Conservation (phyloP, 1,140 invertebrate species). For the Aleiodes sp. region DNA sequence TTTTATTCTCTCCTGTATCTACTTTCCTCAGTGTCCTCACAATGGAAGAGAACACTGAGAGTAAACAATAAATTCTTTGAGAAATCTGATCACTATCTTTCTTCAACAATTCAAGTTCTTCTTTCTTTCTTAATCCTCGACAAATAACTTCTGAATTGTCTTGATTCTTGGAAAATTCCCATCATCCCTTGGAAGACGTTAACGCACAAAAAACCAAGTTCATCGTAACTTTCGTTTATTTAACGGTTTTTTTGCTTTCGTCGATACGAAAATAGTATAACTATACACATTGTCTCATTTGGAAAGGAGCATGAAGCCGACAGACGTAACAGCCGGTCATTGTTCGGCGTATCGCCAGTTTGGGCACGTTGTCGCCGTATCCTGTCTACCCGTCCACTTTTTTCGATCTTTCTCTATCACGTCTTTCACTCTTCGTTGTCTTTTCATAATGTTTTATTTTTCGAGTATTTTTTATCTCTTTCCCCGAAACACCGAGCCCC, state of each 20-base stretch:
- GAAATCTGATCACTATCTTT: no score
- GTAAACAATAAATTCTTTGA: no score
- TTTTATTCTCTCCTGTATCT: neutral
- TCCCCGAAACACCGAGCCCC: neutral
- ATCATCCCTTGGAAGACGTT: neutral
- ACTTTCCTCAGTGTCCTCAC: neutral
- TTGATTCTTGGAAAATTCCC: neutral
- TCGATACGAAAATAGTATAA: neutral
- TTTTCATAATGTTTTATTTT: slow-evolving; percentile 6
- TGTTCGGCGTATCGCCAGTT: slow-evolving; percentile 40
- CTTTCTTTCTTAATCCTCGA: neutral
- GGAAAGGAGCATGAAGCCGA: slow-evolving; percentile 27
- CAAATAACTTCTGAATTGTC: neutral
- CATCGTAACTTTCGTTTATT: slow-evolving; percentile 6
- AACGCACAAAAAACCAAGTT: neutral
- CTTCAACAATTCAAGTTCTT: no score
- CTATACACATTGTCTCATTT: slow-evolving; percentile 24
- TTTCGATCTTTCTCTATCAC: neutral
- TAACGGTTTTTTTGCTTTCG: neutral
- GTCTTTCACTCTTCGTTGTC: neutral
- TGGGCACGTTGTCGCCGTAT: slow-evolving; percentile 39
- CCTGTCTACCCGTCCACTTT: slow-evolving; percentile 29
- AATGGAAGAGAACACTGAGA: neutral
- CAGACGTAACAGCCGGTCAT: slow-evolving; percentile 37
- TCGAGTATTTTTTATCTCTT: no score